Conservation (phyloP, 1,140 invertebrate genomes). For the Thaumatotibia leucotreta region DNA sequence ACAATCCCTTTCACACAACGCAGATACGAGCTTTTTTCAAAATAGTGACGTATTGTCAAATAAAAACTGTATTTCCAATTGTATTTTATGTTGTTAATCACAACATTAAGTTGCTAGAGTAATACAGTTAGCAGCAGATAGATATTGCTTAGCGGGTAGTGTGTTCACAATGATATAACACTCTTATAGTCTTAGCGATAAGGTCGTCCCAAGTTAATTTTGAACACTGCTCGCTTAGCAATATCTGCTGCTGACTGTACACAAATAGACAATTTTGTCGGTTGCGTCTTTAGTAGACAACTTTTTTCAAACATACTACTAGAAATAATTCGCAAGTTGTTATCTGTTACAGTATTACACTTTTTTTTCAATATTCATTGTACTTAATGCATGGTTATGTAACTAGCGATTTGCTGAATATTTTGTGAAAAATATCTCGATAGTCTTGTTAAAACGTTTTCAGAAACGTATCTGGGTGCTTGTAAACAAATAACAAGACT, state of each 20-base stretch:
- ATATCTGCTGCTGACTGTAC: too few relatives aligned
- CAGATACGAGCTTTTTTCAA: too few relatives aligned
- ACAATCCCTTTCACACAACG: too few relatives aligned
- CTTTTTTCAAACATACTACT: background rate
- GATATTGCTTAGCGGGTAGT: too few relatives aligned
- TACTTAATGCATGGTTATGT: background rate
- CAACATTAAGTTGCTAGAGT: background rate
- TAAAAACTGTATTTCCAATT: background rate
- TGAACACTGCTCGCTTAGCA: too few relatives aligned
- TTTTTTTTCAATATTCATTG: background rate
- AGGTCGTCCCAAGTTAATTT: too few relatives aligned
- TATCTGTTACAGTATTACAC: slow-evolving; percentile 2
- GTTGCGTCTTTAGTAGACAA: background rate
- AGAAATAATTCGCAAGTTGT: slow-evolving; percentile 2
- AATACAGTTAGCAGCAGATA: too few relatives aligned
- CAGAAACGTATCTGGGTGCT: background rate
- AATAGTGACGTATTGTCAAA: too few relatives aligned
- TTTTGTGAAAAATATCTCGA: background rate
- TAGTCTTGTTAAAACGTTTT: background rate
- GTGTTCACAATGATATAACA: too few relatives aligned
- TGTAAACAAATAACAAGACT: background rate
- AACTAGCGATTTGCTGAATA: background rate
- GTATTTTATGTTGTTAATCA: background rate
- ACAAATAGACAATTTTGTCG: background rate
- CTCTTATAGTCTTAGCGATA: too few relatives aligned